A percentile compares a stretch with the other conserved stretches of the same genome.
Evolutionary conservation across 2,113 vertebrate genomes (phyloP).

Genomic region (Acrocephalus kingi): DNA sequence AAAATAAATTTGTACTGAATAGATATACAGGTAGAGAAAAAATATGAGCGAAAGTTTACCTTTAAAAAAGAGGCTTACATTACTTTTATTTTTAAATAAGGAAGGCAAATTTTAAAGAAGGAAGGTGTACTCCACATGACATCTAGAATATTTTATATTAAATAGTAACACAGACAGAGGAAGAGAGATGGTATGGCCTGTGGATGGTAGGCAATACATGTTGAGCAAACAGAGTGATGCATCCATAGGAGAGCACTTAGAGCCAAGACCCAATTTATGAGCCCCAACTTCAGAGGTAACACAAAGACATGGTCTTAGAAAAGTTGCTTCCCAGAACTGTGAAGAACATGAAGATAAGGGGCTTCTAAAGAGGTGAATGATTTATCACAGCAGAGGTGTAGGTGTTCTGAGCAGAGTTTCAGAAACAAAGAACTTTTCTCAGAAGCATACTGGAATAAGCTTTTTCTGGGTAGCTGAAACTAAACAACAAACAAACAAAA

Average conservation of each 20-base stretch:
- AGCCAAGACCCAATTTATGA: background rate
- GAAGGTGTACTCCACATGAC: fast-evolving
- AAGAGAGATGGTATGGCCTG: background rate
- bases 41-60: background rate
- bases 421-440: background rate
- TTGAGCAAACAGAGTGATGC: background rate
- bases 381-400: background rate
- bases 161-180: background rate
- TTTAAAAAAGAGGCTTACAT: background rate
- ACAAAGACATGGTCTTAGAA: background rate
- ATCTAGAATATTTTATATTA: background rate
- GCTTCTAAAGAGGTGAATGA: background rate
- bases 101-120: background rate
- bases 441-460: background rate
- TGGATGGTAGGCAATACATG: background rate
- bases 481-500: background rate
- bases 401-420: background rate
- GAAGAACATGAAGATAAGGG: background rate
- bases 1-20: background rate
- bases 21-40: background rate
- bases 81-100: background rate
- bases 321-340: background rate
- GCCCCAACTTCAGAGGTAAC: background rate
- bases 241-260: fast-evolving
- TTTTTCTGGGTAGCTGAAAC: background rate